phyloP scores from a whole-genome alignment of 2,113 vertebrate species.

The Sinocyclocheilus anophthalmus region DNA sequence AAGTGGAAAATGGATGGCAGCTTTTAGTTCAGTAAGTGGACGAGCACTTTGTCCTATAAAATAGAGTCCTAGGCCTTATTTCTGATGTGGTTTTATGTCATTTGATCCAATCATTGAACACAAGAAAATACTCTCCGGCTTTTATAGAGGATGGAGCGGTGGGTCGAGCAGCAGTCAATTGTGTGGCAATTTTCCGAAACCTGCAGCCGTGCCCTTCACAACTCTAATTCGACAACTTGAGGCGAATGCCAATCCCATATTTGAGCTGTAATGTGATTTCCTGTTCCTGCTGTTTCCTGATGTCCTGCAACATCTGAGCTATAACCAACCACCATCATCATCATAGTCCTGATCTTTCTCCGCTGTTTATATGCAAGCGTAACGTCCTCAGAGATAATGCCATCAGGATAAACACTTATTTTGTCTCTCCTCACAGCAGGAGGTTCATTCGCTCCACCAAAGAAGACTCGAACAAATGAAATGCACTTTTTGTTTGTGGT shows the following conservation, averaged over 20 bases:
- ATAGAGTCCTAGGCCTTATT: neutral
- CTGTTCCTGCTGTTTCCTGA: conserved; percentile 52
- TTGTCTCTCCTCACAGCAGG: neutral
- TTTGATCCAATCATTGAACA: conserved; percentile 48
- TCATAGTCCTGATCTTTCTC: neutral
- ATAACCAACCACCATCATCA: conserved; percentile 52
- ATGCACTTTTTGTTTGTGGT: neutral
- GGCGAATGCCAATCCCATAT: conserved; percentile 67
- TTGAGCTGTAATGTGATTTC: conserved; percentile 72
- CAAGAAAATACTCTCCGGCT: conserved; percentile 28
- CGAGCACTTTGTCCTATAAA: neutral
- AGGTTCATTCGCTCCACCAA: neutral
- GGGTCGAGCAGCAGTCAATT: conserved; percentile 59
- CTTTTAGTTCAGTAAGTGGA: conserved; percentile 28
- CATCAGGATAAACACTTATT: conserved; percentile 37
- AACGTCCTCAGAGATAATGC: conserved; percentile 27
- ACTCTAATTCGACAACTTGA: conserved; percentile 66
- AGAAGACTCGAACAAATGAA: too few relatives aligned
- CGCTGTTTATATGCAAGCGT: conserved; percentile 38
- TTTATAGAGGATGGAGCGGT: conserved; percentile 42
- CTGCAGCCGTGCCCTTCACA: conserved; percentile 49
- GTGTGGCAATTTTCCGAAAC: conserved; percentile 62
- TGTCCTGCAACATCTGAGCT: conserved; percentile 41
- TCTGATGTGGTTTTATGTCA: conserved; percentile 15
- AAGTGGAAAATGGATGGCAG: neutral